Evolutionary conservation across 2,113 vertebrate species (phyloP).

Genomic region (Onychostoma macrolepis): DNA sequence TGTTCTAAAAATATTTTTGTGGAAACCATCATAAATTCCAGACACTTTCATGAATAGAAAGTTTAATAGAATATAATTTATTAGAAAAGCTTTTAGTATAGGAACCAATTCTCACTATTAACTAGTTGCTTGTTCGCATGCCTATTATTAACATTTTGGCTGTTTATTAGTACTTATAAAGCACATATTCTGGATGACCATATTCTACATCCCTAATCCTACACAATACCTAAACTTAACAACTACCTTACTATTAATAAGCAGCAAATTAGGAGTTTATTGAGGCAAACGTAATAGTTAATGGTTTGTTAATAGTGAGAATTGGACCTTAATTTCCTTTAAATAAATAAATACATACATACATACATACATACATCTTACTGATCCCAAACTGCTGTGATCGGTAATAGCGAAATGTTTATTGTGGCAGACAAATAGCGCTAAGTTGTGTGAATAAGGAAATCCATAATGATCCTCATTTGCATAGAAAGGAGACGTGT

Average conservation of each 20-base stretch:
- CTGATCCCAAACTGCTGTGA: neutral
- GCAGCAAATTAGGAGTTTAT: no score
- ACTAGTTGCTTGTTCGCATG: no score
- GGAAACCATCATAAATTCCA: neutral
- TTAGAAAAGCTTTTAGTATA: no score
- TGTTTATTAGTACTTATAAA: no score
- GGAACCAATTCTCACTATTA: no score
- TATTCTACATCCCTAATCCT: no score
- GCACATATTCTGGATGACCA: no score
- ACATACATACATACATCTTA: neutral
- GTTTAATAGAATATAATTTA: neutral
- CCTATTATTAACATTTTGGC: no score
- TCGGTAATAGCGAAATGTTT: neutral
- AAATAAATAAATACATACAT: neutral
- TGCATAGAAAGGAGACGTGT: neutral
- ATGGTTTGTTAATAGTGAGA: no score
- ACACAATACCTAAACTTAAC: no score
- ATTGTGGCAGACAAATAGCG: neutral
- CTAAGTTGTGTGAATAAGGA: neutral
- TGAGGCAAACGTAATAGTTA: no score
- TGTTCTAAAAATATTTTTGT: neutral
- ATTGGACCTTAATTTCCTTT: neutral
- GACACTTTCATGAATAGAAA: neutral
- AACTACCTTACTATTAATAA: no score
- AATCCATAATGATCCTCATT: neutral